phyloP scores from a whole-genome alignment of 2,888 invertebrate genomes.

The Amorpha juglandis region DNA sequence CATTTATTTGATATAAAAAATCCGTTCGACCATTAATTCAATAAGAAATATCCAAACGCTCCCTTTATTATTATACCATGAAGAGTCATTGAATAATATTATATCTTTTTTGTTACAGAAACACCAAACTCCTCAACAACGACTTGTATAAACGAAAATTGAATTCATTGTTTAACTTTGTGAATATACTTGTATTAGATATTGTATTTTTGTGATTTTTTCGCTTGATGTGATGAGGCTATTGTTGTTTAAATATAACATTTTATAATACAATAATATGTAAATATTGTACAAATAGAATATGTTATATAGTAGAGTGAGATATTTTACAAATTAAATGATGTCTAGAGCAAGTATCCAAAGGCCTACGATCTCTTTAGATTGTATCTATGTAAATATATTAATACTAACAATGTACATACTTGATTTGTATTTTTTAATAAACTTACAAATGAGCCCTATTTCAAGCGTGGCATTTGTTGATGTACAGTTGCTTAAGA shows the following conservation, averaged over 20 bases:
- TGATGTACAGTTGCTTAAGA: slow-evolving; percentile 25
- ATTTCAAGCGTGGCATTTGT: slow-evolving; percentile 9
- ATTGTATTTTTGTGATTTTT: slow-evolving; percentile 16
- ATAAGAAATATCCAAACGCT: neutral
- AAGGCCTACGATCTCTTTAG: slow-evolving; percentile 6
- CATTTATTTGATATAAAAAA: neutral
- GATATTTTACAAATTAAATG: slow-evolving; percentile 22
- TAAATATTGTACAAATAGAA: slow-evolving; percentile 20
- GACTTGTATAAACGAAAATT: slow-evolving; percentile 17
- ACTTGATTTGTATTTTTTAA: slow-evolving; percentile 18
- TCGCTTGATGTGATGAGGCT: slow-evolving; percentile 17
- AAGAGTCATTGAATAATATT: neutral
- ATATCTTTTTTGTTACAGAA: slow-evolving; percentile 19
- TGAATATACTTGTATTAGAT: slow-evolving; percentile 23
- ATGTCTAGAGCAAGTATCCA: slow-evolving; percentile 32
- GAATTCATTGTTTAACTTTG: neutral
- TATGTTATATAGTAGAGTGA: slow-evolving; percentile 7
- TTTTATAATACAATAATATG: neutral
- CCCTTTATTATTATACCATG: too few species aligned
- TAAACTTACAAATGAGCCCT: slow-evolving; percentile 19
- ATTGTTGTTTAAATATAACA: slow-evolving; percentile 7
- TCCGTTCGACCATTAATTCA: neutral
- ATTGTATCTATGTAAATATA: slow-evolving; percentile 28
- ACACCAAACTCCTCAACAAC: slow-evolving; percentile 6
- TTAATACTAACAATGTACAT: neutral